Evolutionary conservation across 2,888 invertebrate species (phyloP).

Genomic region (Didymodactylos carnosus): DNA sequence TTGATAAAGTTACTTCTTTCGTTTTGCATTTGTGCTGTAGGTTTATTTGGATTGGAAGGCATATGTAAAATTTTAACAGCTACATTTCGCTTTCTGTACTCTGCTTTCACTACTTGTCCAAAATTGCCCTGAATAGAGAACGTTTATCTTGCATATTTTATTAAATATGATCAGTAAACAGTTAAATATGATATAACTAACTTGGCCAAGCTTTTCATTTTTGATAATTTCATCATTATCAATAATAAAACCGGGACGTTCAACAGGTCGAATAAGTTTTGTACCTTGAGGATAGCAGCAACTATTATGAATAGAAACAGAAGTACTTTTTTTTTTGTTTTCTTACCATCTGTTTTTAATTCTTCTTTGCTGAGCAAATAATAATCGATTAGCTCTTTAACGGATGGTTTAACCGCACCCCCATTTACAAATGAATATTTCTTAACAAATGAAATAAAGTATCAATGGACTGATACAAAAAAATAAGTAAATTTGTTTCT

Average conservation of each 20-base stretch:
- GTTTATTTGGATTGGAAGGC: no score
- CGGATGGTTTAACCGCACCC: not conserved
- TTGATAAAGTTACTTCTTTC: not conserved
- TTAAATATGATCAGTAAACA: not conserved
- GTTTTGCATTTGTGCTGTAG: no score
- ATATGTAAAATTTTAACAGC: not conserved
- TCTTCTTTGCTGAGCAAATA: not conserved
- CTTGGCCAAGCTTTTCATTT: not conserved
- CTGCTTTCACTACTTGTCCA: conserved; percentile 83
- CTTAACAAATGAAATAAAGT: not conserved
- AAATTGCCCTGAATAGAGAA: conserved; percentile 61
- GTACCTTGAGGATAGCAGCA: no score
- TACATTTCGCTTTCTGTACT: conserved; percentile 43
- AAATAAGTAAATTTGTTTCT: not conserved
- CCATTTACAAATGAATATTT: not conserved
- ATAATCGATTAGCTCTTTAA: not conserved
- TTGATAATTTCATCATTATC: not conserved
- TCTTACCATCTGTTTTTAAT: not conserved
- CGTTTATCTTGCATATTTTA: no score
- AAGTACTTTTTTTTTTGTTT: no score
- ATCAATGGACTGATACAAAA: not conserved
- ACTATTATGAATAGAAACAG: no score
- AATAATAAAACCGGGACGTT: not conserved
- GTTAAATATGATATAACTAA: not conserved
- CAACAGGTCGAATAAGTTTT: not conserved